phyloP scores from a whole-genome alignment of 64 coral and sea anemone genomes.

The Stylophora pistillata region DNA sequence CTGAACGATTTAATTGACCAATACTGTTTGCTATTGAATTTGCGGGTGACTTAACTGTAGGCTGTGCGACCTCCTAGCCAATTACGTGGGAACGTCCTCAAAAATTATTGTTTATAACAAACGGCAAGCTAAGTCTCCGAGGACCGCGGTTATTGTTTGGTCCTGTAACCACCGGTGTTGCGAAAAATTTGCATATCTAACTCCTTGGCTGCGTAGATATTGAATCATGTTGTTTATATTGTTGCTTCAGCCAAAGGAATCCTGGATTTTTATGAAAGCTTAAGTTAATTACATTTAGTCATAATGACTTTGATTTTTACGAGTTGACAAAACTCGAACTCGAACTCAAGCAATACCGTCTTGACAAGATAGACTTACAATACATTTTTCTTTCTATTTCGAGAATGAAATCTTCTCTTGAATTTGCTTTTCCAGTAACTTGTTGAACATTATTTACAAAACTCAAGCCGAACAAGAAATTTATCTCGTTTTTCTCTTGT shows the following conservation, averaged over 20 bases:
- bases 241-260: neutral
- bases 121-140: neutral
- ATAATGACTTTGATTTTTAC: too few species aligned
- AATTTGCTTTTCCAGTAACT: neutral
- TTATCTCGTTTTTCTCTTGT: slow-evolving; percentile 14
- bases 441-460: neutral
- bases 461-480: neutral
- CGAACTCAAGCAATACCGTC: neutral
- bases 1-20: slow-evolving; percentile 57
- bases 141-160: neutral
- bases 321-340: too few species aligned
- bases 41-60: slow-evolving; percentile 6
- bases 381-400: too few species aligned
- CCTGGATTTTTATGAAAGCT: neutral
- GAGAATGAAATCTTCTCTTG: neutral
- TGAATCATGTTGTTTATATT: slow-evolving; percentile 18
- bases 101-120: slow-evolving; percentile 27
- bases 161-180: neutral
- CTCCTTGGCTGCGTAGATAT: neutral
- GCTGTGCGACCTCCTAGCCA: slow-evolving; percentile 12
- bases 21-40: slow-evolving; percentile 68
- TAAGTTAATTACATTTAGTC: too few species aligned
- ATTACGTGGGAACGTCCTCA: slow-evolving; percentile 30
- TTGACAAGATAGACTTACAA: too few species aligned
- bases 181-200: slow-evolving; percentile 30